phyloP scores from a whole-genome alignment of 2,888 invertebrate species.

The Lithophane semibrunnea region DNA sequence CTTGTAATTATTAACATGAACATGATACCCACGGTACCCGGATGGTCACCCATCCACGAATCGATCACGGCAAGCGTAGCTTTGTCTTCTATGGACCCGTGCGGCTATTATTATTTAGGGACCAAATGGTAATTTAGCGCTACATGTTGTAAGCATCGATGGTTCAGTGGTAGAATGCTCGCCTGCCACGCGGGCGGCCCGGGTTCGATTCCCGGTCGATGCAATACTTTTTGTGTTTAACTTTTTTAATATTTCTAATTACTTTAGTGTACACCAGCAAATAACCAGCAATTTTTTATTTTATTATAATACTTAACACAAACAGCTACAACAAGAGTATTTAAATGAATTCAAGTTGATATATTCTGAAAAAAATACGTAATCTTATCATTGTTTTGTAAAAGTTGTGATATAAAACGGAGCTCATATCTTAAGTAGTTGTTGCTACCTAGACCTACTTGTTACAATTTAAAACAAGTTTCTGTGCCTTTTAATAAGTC shows the following conservation, averaged over 20 bases:
- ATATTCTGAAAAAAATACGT: not conserved
- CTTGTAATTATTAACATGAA: not conserved
- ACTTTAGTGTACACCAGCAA: no score
- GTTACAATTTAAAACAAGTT: conserved; percentile 2
- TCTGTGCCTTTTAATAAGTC: conserved; percentile 6
- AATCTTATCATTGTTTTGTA: conserved; percentile 11
- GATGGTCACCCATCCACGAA: no score
- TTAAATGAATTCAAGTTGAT: not conserved
- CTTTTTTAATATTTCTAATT: no score
- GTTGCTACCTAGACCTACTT: not conserved
- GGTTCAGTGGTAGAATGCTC: conserved; percentile 91
- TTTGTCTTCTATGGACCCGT: no score
- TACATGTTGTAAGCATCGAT: conserved; percentile 82
- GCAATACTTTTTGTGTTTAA: conserved; percentile 74
- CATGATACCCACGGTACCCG: no score
- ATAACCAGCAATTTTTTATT: not conserved
- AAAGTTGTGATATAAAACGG: not conserved
- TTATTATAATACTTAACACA: not conserved
- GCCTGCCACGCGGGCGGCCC: conserved; percentile 91
- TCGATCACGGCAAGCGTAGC: no score
- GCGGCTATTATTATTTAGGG: not conserved
- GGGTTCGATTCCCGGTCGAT: conserved; percentile 90
- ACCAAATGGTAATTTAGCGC: not conserved
- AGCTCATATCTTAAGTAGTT: not conserved
- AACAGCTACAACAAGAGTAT: not conserved